phyloP scores from a whole-genome alignment of 2,888 invertebrate genomes.

The Marasmarcha lunaedactyla region DNA sequence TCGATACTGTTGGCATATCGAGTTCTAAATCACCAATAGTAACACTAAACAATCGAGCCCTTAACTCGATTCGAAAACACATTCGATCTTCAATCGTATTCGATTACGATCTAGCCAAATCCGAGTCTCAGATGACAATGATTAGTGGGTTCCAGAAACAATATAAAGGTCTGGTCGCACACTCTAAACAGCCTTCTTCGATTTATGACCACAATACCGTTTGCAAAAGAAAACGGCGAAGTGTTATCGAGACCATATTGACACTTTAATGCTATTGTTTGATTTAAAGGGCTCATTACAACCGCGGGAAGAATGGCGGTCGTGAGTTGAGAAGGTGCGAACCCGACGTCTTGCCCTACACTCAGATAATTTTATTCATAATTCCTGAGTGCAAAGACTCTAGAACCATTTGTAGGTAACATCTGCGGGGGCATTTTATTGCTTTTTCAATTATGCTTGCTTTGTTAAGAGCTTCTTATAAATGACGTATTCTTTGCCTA shows the following conservation, averaged over 20 bases:
- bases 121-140: conserved; percentile 1
- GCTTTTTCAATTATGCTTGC: conserved; percentile 12
- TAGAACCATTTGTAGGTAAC: conserved; percentile 8
- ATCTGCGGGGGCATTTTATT: conserved; percentile 19
- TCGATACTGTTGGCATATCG: too few species aligned
- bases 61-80: too few species aligned
- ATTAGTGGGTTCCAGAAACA: conserved; percentile 14
- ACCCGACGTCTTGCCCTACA: conserved; percentile 26
- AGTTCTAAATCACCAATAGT: too few species aligned
- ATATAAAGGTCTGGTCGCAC: conserved; percentile 24
- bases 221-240: conserved; percentile 62
- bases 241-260: conserved; percentile 64
- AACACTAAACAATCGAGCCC: too few species aligned
- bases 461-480: neutral
- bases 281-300: conserved; percentile 67
- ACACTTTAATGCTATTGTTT: conserved; percentile 71
- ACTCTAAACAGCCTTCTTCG: conserved; percentile 35
- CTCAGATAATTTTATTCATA: conserved; percentile 25
- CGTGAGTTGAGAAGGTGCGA: conserved; percentile 42
- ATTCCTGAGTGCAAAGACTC: conserved; percentile 21
- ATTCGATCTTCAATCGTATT: too few species aligned
- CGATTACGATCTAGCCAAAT: neutral
- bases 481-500: neutral
- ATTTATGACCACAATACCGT: conserved; percentile 62
- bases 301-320: conserved; percentile 48